Evolutionary conservation across 2,888 invertebrate species (phyloP), one percentile per base, ranked within the genome.

Genomic region (Troides aeacus): DNA sequence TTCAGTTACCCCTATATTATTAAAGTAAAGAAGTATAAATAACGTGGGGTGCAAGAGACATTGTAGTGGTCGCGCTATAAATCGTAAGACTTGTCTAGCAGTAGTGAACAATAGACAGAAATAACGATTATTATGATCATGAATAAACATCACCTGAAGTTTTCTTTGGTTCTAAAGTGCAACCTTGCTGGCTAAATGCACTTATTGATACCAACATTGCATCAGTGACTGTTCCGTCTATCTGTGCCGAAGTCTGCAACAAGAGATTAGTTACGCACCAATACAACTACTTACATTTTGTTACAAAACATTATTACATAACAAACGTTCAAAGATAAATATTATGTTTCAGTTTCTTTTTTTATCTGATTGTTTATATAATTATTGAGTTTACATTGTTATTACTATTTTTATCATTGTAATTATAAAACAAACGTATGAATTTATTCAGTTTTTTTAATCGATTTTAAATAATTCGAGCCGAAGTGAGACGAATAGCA

Each of bases 181-280:
- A 87, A 0, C 94, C 94, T 81, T 94, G 94, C 76, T 94, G 94
- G 67, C 93, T 93, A 0, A 94, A 78, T 3, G 94, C 94, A 42
- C 93, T 92, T 77, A 94, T 84, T 0, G 93, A 88, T 18, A 94
- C 74, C 18, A 94, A 78, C 53, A 90, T 78, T 0, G 93, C 89
- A 67, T 94, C 94, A 1, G 85, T 78, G 1, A 91, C 75, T 30
- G 79, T 78, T 0, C 87, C 87, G 60, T 85, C 81, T 1, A 89
- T 74, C 66, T 85, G 84, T 0, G 79, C 75, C n/a, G 79, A 74
- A 61, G 76, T 77, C 87, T 87, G 72, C 7, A 78, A 77, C 6
- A n/a, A 56, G n/a, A 46, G 46, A 30, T 46, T 46, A 46, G 2
- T 46, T 46, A 46, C 46, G 15, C 15, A 46, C 15, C 2, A 17